Percentiles rank a stretch among this genome's conserved stretches.
Evolutionary conservation across 2,113 vertebrate genomes (phyloP).

Genomic region (Echinops telfairi): DNA sequence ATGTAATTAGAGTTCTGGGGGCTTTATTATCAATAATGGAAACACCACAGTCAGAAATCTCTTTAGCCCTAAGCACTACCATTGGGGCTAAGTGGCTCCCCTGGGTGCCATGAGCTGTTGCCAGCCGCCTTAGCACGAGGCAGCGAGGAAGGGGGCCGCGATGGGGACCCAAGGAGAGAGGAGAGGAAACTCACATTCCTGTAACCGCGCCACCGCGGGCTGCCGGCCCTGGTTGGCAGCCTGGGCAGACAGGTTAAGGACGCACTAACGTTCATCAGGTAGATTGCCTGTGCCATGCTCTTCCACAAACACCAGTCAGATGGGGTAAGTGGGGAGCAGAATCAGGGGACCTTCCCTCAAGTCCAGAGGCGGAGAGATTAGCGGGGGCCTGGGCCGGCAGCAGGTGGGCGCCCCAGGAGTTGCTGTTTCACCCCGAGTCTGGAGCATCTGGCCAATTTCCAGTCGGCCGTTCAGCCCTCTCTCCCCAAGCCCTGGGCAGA

Average conservation of each 20-base stretch:
- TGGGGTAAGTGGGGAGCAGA: not conserved
- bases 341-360: rapidly evolving
- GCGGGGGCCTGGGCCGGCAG: not conserved
- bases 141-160: not conserved
- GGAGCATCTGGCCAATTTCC: not conserved
- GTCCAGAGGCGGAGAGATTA: not conserved
- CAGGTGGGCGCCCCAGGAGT: rapidly evolving
- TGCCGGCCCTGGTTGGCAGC: not conserved
- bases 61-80: conserved; percentile 76
- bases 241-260: not conserved
- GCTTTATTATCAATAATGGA: conserved; percentile 76
- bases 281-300: too few relatives aligned
- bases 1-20: conserved; percentile 76
- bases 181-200: not conserved
- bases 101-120: conserved; percentile 51
- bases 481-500: not conserved
- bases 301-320: not conserved
- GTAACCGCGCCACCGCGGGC: not conserved
- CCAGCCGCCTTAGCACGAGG: conserved; percentile 51
- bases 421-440: too few relatives aligned
- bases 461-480: not conserved
- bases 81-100: conserved; percentile 76
- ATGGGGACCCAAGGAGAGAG: not conserved
- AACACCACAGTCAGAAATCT: conserved; percentile 69
- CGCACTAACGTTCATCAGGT: rapidly evolving